Evolutionary conservation across 2,888 invertebrate genomes (phyloP), one percentile per base, ranked within the genome.

Genomic region (Syrphus vitripennis): DNA sequence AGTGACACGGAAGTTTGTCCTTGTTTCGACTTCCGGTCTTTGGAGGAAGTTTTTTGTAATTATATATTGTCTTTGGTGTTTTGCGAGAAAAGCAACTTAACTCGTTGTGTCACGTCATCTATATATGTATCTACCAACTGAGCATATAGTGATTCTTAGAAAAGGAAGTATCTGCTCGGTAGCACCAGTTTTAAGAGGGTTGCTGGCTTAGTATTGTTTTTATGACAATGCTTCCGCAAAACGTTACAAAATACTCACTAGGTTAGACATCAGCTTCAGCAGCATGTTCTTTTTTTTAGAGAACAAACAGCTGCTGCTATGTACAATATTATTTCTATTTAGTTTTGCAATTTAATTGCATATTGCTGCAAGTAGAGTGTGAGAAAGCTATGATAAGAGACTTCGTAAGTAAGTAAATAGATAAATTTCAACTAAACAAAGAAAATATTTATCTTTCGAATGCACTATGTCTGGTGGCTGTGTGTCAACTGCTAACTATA

Each of bases 1-100:
- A 55, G 29, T 61, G 69, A 50, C 50, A 70, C 81, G 86, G 86
- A 86, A 86, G 86, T 86, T 69, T 82, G 77, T 86, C 86, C 86
- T 86, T 86, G 77, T 82, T 78, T 65, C 21, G 50, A 82, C 81
- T 86, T 86, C 86, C 86, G 86, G 55, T 78, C 45, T 37, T 78
- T 67, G n/a, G 48, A 16, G 34, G 24, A 69, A 70, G 61, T 78
- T 71, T 80, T 48, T 37, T 57, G 57, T 57, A 78, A 86, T 77
- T 69, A 72, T 40, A 31, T 31, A 34, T 50, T 45, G 72, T 53
- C 29, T 65, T 5, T 50, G 40, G 14, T 53, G 14, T 7, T 34
- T 16, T 16, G 12, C 0, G 6, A 21, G 19, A 40, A n/a, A 5
- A 21, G 2, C 45, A 14, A 61, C 31, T 57, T 7, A 63, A 70